phyloP scores from a whole-genome alignment of 2,888 invertebrate species.

The Tyria jacobaeae region DNA sequence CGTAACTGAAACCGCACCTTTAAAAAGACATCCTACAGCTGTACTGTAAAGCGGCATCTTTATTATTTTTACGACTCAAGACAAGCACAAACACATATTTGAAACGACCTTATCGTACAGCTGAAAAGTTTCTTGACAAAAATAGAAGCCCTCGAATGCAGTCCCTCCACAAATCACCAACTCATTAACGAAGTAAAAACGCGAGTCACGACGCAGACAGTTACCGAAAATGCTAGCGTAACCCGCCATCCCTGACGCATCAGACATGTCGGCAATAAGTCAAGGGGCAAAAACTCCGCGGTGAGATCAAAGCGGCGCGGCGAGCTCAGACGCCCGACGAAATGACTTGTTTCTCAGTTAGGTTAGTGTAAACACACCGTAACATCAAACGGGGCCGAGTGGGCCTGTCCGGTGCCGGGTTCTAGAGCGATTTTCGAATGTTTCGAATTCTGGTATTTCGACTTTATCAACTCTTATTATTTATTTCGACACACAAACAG shows the following conservation, averaged over 20 bases:
- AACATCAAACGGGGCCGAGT: slow-evolving; percentile 79
- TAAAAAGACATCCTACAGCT: slow-evolving; percentile 4
- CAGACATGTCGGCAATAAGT: slow-evolving; percentile 68
- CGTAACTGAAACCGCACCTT: not conserved
- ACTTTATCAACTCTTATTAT: not conserved
- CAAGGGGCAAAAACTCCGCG: slow-evolving; percentile 74
- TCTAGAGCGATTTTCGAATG: slow-evolving; percentile 33
- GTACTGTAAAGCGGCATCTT: not conserved
- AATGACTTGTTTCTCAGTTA: slow-evolving; percentile 84
- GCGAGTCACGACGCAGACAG: slow-evolving; percentile 49
- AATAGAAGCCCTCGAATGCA: slow-evolving; percentile 19
- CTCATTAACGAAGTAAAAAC: slow-evolving; percentile 43
- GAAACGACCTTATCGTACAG: slow-evolving; percentile 5
- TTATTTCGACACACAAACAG: not conserved
- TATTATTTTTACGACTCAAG: slow-evolving; percentile 6
- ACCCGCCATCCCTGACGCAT: slow-evolving; percentile 58
- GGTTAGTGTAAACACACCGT: slow-evolving; percentile 83
- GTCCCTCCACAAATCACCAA: slow-evolving; percentile 42
- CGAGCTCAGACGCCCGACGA: slow-evolving; percentile 68
- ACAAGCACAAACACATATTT: slow-evolving; percentile 4
- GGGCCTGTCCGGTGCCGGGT: slow-evolving; percentile 39
- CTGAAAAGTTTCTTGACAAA: slow-evolving; percentile 13
- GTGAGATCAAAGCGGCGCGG: slow-evolving; percentile 79
- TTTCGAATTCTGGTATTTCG: slow-evolving; percentile 23
- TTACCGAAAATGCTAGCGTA: slow-evolving; percentile 64